Evolutionary conservation across 2,113 vertebrate species (phyloP).

Genomic region (Synodontis membranacea): DNA sequence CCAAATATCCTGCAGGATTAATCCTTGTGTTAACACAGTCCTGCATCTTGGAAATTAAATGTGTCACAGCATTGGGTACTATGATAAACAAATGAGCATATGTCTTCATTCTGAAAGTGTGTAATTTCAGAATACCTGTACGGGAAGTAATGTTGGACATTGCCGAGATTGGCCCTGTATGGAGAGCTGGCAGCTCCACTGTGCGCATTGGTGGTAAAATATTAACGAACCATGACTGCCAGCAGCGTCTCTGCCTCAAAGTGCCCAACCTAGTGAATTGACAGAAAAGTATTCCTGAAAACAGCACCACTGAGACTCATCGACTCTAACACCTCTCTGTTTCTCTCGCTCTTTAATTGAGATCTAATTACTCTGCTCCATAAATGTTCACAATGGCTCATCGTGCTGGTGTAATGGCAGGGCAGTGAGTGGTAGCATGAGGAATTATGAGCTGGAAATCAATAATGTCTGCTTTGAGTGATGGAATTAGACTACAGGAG

Average conservation of each 20-base stretch:
- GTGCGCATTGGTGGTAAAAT: slow-evolving; percentile 57
- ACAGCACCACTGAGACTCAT: slow-evolving; percentile 50
- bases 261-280: slow-evolving; percentile 56
- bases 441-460: slow-evolving; percentile 42
- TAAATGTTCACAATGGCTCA: slow-evolving; percentile 43
- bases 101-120: slow-evolving; percentile 52
- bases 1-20: not conserved
- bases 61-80: slow-evolving; percentile 42
- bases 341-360: slow-evolving; percentile 11
- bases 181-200: slow-evolving; percentile 56
- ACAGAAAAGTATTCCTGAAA: slow-evolving; percentile 64
- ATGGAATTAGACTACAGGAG: slow-evolving; percentile 15
- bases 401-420: slow-evolving; percentile 33
- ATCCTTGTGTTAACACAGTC: not conserved
- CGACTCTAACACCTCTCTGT: slow-evolving; percentile 4
- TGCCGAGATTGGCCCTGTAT: slow-evolving; percentile 64
- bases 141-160: slow-evolving; percentile 49
- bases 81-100: slow-evolving; percentile 48
- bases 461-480: slow-evolving; percentile 32
- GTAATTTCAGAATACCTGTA: slow-evolving; percentile 2
- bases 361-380: slow-evolving; percentile 35
- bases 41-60: not conserved
- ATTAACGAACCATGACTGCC: slow-evolving; percentile 58
- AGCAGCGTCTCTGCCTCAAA: slow-evolving; percentile 53
- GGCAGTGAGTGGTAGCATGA: slow-evolving; percentile 16